Conservation (phyloP, 2,113 vertebrate species). For the Chrysochloris asiatica region DNA sequence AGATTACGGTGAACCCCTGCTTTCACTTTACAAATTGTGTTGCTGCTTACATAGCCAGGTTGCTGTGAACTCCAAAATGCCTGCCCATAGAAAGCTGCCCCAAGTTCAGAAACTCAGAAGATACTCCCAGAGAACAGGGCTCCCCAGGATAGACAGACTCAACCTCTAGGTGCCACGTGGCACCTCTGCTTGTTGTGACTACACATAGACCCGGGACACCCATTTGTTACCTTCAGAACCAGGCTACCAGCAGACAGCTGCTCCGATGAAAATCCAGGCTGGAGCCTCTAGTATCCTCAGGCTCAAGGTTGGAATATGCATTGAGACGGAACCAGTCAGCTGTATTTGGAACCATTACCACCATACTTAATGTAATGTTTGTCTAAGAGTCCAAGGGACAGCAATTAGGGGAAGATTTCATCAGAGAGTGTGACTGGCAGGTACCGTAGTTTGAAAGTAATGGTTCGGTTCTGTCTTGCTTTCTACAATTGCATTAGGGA, state of each 20-base stretch:
- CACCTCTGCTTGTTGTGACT: slow-evolving; percentile 27
- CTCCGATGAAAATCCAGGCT: not conserved
- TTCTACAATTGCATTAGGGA: not conserved
- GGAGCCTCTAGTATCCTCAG: slow-evolving; percentile 40
- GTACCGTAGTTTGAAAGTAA: not conserved
- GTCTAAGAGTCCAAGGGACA: not conserved
- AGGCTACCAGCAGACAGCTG: not conserved
- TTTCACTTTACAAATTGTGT: slow-evolving; percentile 81
- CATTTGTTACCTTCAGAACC: slow-evolving; percentile 54
- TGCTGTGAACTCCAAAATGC: slow-evolving; percentile 52
- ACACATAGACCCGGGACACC: slow-evolving; percentile 7
- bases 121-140: not conserved
- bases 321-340: not conserved
- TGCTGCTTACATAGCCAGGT: slow-evolving; percentile 51
- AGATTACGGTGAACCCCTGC: slow-evolving; percentile 69
- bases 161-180: slow-evolving; percentile 74
- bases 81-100: slow-evolving; percentile 37
- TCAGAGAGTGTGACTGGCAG: not conserved
- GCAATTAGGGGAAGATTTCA: not conserved
- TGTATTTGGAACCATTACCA: not conserved
- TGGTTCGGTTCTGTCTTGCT: not conserved
- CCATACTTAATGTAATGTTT: not conserved
- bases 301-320: slow-evolving; percentile 55
- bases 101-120: slow-evolving; percentile 37
- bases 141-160: slow-evolving; percentile 36